Conservation (phyloP, 1,140 invertebrate species). For the Galleria mellonella region DNA sequence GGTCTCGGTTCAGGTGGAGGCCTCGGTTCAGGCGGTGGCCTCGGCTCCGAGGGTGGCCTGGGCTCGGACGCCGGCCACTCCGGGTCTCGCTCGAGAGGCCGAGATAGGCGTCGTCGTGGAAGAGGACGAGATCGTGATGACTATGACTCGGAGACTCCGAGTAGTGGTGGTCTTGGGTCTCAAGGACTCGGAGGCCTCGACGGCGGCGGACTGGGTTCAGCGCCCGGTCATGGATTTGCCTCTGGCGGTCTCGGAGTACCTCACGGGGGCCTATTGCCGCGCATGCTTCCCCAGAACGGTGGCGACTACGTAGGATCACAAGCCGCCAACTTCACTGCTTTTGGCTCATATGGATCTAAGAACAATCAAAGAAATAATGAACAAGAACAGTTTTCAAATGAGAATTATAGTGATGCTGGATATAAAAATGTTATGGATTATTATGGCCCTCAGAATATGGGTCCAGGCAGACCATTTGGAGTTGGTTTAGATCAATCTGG, state of each 20-base stretch:
- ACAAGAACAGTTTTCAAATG: constrained; percentile 22
- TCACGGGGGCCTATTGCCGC: constrained; percentile 60
- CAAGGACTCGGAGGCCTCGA: constrained; percentile 17
- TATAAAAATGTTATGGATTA: constrained; percentile 34
- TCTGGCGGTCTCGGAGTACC: constrained; percentile 62
- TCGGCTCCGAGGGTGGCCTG: constrained; percentile 17
- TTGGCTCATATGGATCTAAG: constrained; percentile 57
- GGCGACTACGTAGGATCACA: constrained; percentile 36
- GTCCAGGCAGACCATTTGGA: constrained; percentile 43
- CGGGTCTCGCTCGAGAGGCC: constrained; percentile 29
- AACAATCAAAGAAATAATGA: constrained; percentile 34
- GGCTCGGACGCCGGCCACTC: constrained; percentile 14
- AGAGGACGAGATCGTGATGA: constrained; percentile 56
- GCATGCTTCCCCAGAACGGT: constrained; percentile 49
- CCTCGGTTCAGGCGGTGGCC: constrained; percentile 15
- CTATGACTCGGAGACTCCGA: constrained; percentile 35
- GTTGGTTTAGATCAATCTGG: constrained; percentile 31
- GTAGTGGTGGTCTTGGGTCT: constrained; percentile 36
- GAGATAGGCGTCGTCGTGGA: constrained; percentile 49
- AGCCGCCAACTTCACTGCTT: constrained; percentile 59
- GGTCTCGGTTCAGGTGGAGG: constrained; percentile 23
- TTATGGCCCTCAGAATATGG: constrained; percentile 50
- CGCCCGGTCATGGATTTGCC: constrained; percentile 25
- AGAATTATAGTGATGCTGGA: constrained; percentile 23
- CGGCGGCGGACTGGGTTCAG: constrained; percentile 36